A percentile compares a stretch with the other conserved stretches of the same genome.
Conservation (phyloP, 2,797 vertebrate genomes). For the Gadopsis bispinosus region DNA sequence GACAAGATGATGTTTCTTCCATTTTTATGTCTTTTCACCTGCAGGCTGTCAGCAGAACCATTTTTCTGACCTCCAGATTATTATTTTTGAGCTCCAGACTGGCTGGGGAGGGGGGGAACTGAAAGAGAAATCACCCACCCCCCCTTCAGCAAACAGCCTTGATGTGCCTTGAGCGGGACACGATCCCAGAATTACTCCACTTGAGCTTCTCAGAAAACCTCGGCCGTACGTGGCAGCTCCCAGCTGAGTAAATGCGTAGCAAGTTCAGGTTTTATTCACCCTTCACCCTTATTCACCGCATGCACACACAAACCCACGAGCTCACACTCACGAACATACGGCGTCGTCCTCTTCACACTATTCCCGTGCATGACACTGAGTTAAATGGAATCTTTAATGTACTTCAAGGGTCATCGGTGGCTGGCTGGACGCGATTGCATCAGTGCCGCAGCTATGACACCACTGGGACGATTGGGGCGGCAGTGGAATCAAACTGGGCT, state of each 20-base stretch:
- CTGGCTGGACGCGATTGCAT: constrained; percentile 72
- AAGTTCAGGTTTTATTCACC: constrained; percentile 40
- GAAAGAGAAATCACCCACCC: constrained; percentile 5
- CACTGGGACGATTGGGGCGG: constrained; percentile 68
- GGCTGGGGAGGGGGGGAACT: not conserved
- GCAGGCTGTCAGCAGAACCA: constrained; percentile 34
- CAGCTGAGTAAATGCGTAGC: constrained; percentile 34
- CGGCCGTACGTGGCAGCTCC: constrained; percentile 40
- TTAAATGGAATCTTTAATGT: constrained; percentile 71
- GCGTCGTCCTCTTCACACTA: constrained; percentile 2
- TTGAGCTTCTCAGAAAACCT: constrained; percentile 54
- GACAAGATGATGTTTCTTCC: constrained; percentile 32
- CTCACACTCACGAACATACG: constrained; percentile 11
- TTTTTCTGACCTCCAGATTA: constrained; percentile 55
- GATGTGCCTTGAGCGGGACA: constrained; percentile 47
- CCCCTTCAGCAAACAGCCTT: constrained; percentile 29
- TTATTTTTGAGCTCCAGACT: constrained; percentile 52
- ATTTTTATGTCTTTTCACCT: constrained; percentile 53
- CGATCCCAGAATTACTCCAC: constrained; percentile 44
- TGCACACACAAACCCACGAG: constrained; percentile 16
- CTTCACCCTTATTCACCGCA: too few relatives aligned
- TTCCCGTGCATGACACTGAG: constrained; percentile 36
- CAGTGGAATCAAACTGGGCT: constrained; percentile 68
- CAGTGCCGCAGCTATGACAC: constrained; percentile 74
- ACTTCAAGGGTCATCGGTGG: constrained; percentile 71